Conservation (phyloP, 2,888 invertebrate genomes). For the Villa cingulata region DNA sequence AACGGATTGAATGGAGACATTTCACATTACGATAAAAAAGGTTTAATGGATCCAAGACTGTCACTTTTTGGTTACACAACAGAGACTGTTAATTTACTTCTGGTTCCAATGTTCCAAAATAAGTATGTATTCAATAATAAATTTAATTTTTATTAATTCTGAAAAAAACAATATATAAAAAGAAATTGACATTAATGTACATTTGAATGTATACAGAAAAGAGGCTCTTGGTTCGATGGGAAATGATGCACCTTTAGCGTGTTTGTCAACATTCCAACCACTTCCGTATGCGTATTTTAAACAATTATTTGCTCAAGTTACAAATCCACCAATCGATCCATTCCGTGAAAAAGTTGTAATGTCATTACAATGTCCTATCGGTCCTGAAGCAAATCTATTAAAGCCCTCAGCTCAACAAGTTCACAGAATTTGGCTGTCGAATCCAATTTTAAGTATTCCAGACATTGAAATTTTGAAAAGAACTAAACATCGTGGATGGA, state of each 20-base stretch:
- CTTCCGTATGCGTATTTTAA: conserved; percentile 95
- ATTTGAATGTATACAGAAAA: conserved; percentile 48
- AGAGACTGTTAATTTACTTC: conserved; percentile 85
- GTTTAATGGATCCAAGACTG: conserved; percentile 66
- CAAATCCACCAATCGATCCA: conserved; percentile 99
- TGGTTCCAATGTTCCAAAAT: conserved; percentile 92
- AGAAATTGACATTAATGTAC: no score
- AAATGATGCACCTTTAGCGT: conserved; percentile 95
- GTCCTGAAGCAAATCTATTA: conserved; percentile 89
- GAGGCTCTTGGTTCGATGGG: conserved; percentile 99
- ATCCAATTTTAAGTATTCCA: conserved; percentile 84
- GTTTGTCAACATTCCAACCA: conserved; percentile 90
- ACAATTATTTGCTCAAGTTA: conserved; percentile 97
- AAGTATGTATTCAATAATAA: conserved; percentile 45
- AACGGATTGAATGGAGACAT: conserved; percentile 29
- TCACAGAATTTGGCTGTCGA: conserved; percentile 80
- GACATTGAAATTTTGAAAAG: conserved; percentile 80
- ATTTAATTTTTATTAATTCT: background rate
- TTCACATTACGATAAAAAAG: conserved; percentile 34
- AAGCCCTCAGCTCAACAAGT: conserved; percentile 76
- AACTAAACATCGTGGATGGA: conserved; percentile 79
- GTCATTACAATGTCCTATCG: conserved; percentile 94
- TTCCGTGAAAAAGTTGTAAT: conserved; percentile 97
- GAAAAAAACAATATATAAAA: no score
- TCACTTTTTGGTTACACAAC: conserved; percentile 87